Percentiles rank a stretch among this genome's conserved stretches.
Conservation (phyloP, 1,140 invertebrate genomes). For the Apocrypta bakeri region DNA sequence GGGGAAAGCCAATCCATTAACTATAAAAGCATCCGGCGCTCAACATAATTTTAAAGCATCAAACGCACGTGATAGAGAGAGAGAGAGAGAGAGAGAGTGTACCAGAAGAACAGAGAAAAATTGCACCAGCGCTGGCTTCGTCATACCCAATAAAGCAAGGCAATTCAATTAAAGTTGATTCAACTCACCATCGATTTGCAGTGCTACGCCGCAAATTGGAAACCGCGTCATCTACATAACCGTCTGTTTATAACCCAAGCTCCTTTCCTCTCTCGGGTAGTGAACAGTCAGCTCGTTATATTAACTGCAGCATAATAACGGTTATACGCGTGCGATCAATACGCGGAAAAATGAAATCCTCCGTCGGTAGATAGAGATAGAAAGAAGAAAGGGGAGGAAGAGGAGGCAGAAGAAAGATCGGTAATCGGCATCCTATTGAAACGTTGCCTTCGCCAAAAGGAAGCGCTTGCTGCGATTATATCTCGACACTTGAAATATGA, state of each 20-base stretch:
- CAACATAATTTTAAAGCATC: background rate
- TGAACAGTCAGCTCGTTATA: background rate
- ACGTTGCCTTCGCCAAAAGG: background rate
- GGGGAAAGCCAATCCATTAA: too few species aligned
- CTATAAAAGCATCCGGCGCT: background rate
- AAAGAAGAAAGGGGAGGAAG: background rate
- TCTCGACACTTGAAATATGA: too few species aligned
- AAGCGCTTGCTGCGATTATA: background rate
- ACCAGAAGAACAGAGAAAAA: background rate
- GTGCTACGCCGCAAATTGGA: background rate
- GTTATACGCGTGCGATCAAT: background rate
- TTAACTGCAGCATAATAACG: background rate
- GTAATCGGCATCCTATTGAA: slow-evolving; percentile 15
- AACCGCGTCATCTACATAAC: background rate
- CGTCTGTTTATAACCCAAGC: background rate
- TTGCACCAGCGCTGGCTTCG: background rate
- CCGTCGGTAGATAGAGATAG: too few species aligned
- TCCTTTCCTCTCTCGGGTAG: background rate
- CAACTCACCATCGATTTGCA: background rate
- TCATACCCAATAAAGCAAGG: too few species aligned
- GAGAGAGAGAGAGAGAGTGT: too few species aligned
- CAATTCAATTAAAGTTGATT: background rate
- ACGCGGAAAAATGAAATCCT: slow-evolving; percentile 12
- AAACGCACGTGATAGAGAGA: too few species aligned
- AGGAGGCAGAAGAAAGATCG: background rate